Evolutionary conservation across 2,113 vertebrate species (phyloP), one percentile per base, ranked within the genome.

Genomic region (Onychostruthus taczanowskii): DNA sequence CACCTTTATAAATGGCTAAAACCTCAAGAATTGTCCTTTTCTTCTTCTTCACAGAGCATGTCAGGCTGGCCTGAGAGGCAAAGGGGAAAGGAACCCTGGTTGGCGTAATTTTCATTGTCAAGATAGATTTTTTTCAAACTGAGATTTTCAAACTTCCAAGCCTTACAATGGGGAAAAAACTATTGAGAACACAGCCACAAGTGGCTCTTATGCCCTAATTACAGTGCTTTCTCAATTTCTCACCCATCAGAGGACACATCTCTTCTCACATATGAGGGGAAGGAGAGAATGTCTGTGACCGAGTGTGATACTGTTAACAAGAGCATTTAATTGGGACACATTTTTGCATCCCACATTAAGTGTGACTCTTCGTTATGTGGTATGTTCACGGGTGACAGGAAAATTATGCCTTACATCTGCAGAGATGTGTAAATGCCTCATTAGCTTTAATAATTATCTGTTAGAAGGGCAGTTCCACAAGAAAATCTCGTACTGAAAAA

Each of bases 251-350:
- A 95, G 70, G 55, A 43, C 75, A 81, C 22, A 37, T 64, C 72
- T 83, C 80, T 72, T 91, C 69, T 66, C 13, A 0, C 62, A 37
- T 31, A 27, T 33, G 87, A 58, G 58, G 30, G 62, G 75, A 89
- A 84, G 68, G 55, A 94, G 55, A 94, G 66, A 79, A 66, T 1
- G 12, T 35, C 81, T 87, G 81, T 84, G 81, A 93, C 64, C 6
- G 2, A 75, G 61, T 64, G 84, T 50, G 67, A 82, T 82, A 69
- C 35, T 84, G 76, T 83, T 96, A 94, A 94, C 72, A 92, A 53
- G 52, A 92, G 44, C 82, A 95, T 81, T 90, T 96, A 97, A 95
- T 72, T 95, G 83, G 93, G 86, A 94, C 89, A 86, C 85, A 84
- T 78, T 88, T 90, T 61, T 93, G 90, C 73, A 86, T 81, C 88